Conservation (phyloP, 2,797 vertebrate genomes). For the Harpagifer antarcticus region DNA sequence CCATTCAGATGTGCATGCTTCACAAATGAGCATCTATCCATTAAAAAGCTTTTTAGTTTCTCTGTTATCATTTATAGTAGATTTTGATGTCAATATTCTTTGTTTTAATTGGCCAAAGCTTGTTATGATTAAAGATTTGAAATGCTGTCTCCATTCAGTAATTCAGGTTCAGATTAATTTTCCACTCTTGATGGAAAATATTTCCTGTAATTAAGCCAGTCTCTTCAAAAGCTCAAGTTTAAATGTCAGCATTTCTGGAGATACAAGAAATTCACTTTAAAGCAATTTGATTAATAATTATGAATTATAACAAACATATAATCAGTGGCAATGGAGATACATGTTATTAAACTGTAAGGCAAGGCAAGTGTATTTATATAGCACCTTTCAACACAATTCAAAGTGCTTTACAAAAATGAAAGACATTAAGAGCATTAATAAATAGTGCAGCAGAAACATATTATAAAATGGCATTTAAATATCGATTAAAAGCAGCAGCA, state of each 20-base stretch:
- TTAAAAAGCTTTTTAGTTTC: not conserved
- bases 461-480: no score
- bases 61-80: slow-evolving; percentile 32
- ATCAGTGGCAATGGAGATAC: not conserved
- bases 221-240: slow-evolving; percentile 49
- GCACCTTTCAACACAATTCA: no score
- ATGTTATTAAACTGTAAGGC: not conserved
- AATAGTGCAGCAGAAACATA: no score
- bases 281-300: slow-evolving; percentile 15
- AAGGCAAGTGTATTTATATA: no score
- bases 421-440: no score
- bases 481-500: no score
- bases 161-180: slow-evolving; percentile 44
- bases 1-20: slow-evolving; percentile 42
- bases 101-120: slow-evolving; percentile 42
- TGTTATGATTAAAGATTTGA: slow-evolving; percentile 48
- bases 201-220: slow-evolving; percentile 54
- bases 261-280: slow-evolving; percentile 14
- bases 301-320: slow-evolving; percentile 10
- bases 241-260: slow-evolving; percentile 33
- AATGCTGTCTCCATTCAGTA: slow-evolving; percentile 12
- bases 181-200: slow-evolving; percentile 48
- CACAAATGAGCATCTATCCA: slow-evolving; percentile 25
- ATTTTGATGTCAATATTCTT: slow-evolving; percentile 31
- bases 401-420: no score